Percentiles rank a stretch among this genome's conserved stretches.
These are phyloP conservation scores for Tetramorium parvispinum DNA, from an alignment of 1,140 invertebrate species.

Conservation along the genomic window DNA sequence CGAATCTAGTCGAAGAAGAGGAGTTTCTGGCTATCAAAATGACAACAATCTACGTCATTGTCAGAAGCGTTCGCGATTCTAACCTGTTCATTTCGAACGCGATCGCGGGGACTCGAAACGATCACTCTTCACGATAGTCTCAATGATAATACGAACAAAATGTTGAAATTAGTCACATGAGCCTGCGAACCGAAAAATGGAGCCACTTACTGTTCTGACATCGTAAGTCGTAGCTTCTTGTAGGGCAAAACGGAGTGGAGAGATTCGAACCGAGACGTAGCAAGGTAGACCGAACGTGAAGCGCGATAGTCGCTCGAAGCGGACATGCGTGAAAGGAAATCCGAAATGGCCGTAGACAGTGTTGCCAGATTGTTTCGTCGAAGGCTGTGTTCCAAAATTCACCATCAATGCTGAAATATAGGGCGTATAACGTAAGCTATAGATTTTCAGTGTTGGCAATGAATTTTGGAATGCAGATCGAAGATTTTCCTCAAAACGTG, in stretches of 20 bases:
- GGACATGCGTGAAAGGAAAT: too few species aligned
- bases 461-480: too few species aligned
- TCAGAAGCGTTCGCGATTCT: conserved; percentile 61
- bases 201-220: conserved; percentile 70
- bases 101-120: background rate
- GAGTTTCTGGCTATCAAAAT: background rate
- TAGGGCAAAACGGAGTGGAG: background rate
- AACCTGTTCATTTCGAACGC: conserved; percentile 63
- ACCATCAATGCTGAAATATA: too few species aligned
- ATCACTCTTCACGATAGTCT: background rate
- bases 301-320: background rate
- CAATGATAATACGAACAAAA: background rate
- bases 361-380: too few species aligned
- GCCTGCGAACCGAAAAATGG: background rate
- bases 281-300: background rate
- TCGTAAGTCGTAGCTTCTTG: conserved; percentile 41
- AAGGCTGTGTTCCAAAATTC: too few species aligned
- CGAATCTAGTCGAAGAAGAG: background rate
- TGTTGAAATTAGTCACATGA: background rate
- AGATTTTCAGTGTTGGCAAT: too few species aligned
- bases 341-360: too few species aligned
- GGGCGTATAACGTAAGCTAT: too few species aligned
- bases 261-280: background rate
- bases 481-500: too few species aligned
- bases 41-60: conserved; percentile 71